Percentiles rank a stretch among this genome's conserved stretches.
These are phyloP conservation scores for Harlomillsia oculata DNA, from an alignment of 1,140 invertebrate species.

Conservation along the genomic window DNA sequence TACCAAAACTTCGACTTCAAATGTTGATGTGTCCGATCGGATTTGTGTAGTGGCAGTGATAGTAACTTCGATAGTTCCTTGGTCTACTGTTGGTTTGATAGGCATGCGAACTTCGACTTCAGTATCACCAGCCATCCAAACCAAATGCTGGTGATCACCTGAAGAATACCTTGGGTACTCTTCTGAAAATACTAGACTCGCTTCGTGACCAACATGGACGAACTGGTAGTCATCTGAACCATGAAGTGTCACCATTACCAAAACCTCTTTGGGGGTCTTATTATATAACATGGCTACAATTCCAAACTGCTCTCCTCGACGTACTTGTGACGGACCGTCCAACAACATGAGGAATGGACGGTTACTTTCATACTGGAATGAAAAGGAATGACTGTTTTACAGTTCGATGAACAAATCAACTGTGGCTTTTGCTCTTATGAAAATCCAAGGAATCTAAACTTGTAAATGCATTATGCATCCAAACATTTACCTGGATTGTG, in stretches of 20 bases:
- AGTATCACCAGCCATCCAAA: slow-evolving; percentile 39
- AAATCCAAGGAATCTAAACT: too few species aligned
- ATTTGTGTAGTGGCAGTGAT: slow-evolving; percentile 48
- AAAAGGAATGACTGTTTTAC: background rate
- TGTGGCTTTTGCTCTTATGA: too few species aligned
- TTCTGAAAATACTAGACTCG: slow-evolving; percentile 47
- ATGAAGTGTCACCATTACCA: slow-evolving; percentile 39
- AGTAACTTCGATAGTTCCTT: slow-evolving; percentile 45
- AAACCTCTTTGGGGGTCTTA: slow-evolving; percentile 41
- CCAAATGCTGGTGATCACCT: slow-evolving; percentile 45
- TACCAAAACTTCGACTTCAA: slow-evolving; percentile 44
- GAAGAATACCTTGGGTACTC: slow-evolving; percentile 37
- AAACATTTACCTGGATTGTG: slow-evolving; percentile 38
- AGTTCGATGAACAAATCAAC: too few species aligned
- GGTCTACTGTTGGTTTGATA: slow-evolving; percentile 40
- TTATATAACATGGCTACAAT: slow-evolving; percentile 49
- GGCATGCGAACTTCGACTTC: slow-evolving; percentile 40
- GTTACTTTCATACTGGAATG: slow-evolving; percentile 42
- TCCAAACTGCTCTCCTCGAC: slow-evolving; percentile 51
- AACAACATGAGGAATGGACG: slow-evolving; percentile 50
- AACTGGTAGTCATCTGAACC: slow-evolving; percentile 47
- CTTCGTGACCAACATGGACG: slow-evolving; percentile 48
- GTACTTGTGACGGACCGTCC: slow-evolving; percentile 44
- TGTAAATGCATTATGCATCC: too few species aligned
- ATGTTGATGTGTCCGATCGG: slow-evolving; percentile 41